Evolutionary conservation across 2,113 vertebrate genomes (phyloP).

Genomic region (Lycocorax pyrrhopterus): DNA sequence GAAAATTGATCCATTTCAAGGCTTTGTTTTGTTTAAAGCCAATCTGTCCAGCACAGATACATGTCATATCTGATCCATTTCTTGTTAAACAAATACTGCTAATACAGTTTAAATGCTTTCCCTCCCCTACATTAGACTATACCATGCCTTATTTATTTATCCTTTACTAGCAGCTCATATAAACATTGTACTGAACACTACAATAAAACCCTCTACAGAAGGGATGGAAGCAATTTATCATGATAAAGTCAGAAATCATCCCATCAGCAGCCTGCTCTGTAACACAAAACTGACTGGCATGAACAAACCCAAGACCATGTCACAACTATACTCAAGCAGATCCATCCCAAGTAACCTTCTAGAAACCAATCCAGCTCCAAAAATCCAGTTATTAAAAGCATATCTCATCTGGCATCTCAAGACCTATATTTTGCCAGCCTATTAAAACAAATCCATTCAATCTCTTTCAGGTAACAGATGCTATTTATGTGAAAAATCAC

Average conservation of each 20-base stretch:
- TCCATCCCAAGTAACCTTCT: not conserved
- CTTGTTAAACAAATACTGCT: slow-evolving; percentile 1
- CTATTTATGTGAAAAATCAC: not conserved
- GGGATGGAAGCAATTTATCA: not conserved
- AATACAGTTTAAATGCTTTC: not conserved
- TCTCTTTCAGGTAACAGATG: not conserved
- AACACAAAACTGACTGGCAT: not conserved
- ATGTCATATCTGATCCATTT: not conserved
- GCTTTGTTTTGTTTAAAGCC: slow-evolving; percentile 5
- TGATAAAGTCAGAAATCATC: not conserved
- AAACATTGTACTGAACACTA: not conserved
- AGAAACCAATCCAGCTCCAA: not conserved
- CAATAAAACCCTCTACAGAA: not conserved
- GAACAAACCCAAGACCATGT: not conserved
- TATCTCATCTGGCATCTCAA: not conserved
- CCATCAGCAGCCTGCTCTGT: not conserved
- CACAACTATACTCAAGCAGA: not conserved
- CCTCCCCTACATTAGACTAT: not conserved
- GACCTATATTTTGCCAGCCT: not conserved
- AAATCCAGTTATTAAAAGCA: not conserved
- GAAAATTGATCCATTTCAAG: not conserved
- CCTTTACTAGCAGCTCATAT: not conserved
- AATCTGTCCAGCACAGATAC: not conserved
- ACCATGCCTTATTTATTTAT: not conserved
- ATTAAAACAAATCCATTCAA: not conserved